Base-by-base conservation (phyloP, 2,113 vertebrate genomes). In the Oncorhynchus nerka region DNA sequence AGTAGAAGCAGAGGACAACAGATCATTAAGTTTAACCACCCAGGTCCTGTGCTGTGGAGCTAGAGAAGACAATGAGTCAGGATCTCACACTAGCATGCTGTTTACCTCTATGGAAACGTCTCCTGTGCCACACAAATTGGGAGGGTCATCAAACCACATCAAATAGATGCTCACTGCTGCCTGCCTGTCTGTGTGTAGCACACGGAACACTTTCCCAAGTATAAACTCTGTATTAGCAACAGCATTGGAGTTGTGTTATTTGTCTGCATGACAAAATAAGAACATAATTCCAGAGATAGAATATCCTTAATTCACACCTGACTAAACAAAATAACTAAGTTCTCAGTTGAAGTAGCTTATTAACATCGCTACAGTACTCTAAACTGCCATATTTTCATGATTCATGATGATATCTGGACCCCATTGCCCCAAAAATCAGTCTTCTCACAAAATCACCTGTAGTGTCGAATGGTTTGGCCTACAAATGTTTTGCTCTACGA, bases 11-110 rank as follows among this genome's bases (percentile, higher is more conserved):
- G 34, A 66, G 85, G 89, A 84, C 76, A 15, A 82, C 88, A 90
- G 86, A 69, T 87, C 88, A 88, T 92, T 91, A 92, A 90, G 88
- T 89, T 91, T 92, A 90, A 92, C 88, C 90, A 88, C 91, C 81
- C 81, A 80, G 84, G 88, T 88, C 81, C 82, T 85, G 87, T 88
- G 87, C 26, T 70, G 20, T 48, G 19, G 80, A 88, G 90, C 87
- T 84, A 83, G 75, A 77, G 76, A 85, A 86, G 83, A 91, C 91
- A 91, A 92, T 90, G 90, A 89, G 80, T 90, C 91, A 91, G 91
- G 91, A 91, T 91, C 87, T 91, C 90, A 90, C 91, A 89, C 88
- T 67, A 79, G 81, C 84, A 28, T 85, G 86, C 82, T 79, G 85
- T 74, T 87, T 90, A 88, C 81, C 83, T 83, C 59, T 87, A 84